Evolutionary conservation across 2,113 vertebrate genomes (phyloP).

Genomic region (Elanoides forficatus): DNA sequence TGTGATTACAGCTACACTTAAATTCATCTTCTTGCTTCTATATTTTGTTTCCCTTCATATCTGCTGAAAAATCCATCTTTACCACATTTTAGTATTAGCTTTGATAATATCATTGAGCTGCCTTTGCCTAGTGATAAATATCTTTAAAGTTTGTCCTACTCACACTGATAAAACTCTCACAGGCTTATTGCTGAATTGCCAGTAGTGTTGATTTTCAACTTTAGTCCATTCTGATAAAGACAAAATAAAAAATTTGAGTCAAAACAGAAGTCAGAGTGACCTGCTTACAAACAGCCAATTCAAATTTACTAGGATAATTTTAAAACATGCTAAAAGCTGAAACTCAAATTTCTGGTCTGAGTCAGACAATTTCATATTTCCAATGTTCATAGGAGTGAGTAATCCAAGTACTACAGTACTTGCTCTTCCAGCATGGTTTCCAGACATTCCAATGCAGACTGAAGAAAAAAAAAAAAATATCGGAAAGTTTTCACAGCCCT

Average conservation of each 20-base stretch:
- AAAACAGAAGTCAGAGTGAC: background rate
- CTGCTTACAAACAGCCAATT: background rate
- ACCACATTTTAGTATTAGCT: background rate
- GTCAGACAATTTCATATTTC: background rate
- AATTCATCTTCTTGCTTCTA: background rate
- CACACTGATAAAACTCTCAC: slow-evolving; percentile 2
- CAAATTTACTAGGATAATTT: background rate
- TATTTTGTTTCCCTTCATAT: slow-evolving; percentile 15
- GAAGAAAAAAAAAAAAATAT: rapidly evolving
- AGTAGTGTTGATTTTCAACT: background rate
- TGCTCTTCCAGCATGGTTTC: background rate
- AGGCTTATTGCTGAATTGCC: background rate
- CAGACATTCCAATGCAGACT: background rate
- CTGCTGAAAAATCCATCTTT: slow-evolving; percentile 18
- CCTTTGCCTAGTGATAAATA: slow-evolving; percentile 13
- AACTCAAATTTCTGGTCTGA: background rate
- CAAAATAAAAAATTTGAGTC: background rate
- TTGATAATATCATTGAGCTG: slow-evolving; percentile 35
- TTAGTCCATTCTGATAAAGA: background rate
- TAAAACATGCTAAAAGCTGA: background rate
- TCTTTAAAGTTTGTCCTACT: slow-evolving; percentile 17
- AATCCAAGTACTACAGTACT: background rate
- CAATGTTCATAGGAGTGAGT: background rate
- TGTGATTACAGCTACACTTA: background rate
- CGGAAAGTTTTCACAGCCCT: background rate